A percentile compares a stretch with the other conserved stretches of the same genome.
Evolutionary conservation across 1,140 invertebrate genomes (phyloP).

Genomic region (Lerema accius): DNA sequence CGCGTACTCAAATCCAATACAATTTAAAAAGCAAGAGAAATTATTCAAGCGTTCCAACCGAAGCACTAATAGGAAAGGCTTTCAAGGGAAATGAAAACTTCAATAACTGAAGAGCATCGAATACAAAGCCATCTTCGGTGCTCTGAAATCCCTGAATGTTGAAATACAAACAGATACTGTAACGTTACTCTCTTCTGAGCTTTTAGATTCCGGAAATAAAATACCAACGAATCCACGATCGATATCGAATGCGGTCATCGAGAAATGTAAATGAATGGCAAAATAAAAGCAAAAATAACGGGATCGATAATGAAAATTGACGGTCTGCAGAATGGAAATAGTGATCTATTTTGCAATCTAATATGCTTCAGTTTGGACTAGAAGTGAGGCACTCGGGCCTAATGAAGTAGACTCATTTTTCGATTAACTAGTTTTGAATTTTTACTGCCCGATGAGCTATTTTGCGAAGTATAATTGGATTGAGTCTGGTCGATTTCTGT

Average conservation of each 20-base stretch:
- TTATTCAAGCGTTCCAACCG: background rate
- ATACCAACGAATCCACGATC: background rate
- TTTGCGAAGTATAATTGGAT: no score
- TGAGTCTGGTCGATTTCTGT: no score
- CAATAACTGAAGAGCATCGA: background rate
- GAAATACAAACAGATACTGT: constrained; percentile 3
- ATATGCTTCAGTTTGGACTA: no score
- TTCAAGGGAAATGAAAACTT: constrained; percentile 2
- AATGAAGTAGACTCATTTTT: no score
- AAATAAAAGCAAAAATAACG: no score
- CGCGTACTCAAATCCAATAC: background rate
- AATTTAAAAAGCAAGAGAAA: background rate
- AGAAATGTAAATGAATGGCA: no score
- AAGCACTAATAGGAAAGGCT: background rate
- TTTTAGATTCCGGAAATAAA: background rate
- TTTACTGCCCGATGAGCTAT: no score
- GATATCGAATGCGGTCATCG: background rate
- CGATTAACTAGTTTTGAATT: no score
- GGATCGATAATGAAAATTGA: no score
- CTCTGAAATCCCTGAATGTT: background rate
- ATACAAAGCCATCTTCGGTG: background rate
- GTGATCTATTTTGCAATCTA: no score
- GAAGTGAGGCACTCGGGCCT: no score
- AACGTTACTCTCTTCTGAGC: background rate
- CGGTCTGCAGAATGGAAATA: no score